Base-by-base conservation (phyloP, 2,113 vertebrate species). In the Glaucidium brasilianum region DNA sequence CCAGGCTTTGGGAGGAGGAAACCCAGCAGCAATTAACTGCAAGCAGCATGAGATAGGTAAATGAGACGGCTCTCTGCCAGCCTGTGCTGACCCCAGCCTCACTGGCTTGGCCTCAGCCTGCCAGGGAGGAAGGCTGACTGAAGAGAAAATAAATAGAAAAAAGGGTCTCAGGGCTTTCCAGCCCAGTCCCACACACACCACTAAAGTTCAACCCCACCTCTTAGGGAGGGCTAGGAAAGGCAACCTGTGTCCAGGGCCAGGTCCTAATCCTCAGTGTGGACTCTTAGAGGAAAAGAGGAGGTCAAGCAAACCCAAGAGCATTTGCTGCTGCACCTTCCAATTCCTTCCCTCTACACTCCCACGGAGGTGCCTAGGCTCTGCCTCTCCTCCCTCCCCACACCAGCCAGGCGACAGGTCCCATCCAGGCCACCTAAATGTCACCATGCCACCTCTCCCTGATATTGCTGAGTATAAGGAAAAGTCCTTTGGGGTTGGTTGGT, bases 191-290 rank as follows among this genome's bases (percentile, higher is more conserved):
- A 18, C 56, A 30, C 23, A 18, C 56, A 30, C 23, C 58, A 25
- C 1, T 0, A 60, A 32, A 30, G 26, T 26, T 41, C 0, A 2
- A 66, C 22, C 32, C 23, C 52, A 53, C 37, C 35, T 32, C 19
- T 32, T 16, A 34, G 37, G 43, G 5, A 30, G 72, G 26, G 30
- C 25, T 11, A 19, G 10, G 29, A 18, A 50, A 43, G 23, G 10
- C 50, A 78, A 22, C 25, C 20, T 3, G 2, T 8, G 29, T 29
- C 23, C 5, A 2, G 19, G 62, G 53, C 45, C 39, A 15, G 11
- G 9, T 15, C 34, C 34, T 53, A 15, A 37, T 47, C 60, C 55
- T n/a, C 11, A 0, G 12, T 2, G 1, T 12, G 10, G 39, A 23
- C 10, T 8, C 15, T 35, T 8, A 26, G 43, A 34, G 23, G 47